Percentiles rank a stretch among this genome's conserved stretches.
These are phyloP conservation scores for Sylvia atricapilla DNA, from an alignment of 2,113 vertebrate species.

Conservation along the genomic window DNA sequence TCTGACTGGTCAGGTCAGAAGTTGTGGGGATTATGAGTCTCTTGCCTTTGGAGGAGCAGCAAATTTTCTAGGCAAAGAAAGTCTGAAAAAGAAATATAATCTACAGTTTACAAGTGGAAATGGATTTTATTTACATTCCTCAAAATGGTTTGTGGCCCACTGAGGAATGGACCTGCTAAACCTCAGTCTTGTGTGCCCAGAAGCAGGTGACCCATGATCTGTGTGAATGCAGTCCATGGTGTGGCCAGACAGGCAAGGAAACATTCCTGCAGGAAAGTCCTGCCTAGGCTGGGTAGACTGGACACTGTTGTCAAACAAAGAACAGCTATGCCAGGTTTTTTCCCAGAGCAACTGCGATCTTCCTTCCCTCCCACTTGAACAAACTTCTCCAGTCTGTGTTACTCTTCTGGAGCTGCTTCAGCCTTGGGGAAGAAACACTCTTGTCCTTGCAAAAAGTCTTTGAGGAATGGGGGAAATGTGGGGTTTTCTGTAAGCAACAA, in stretches of 20 bases:
- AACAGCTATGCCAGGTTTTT: background rate
- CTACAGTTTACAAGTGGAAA: background rate
- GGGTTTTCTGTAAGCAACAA: background rate
- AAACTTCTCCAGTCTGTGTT: background rate
- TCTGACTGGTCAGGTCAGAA: background rate
- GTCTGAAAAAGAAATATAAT: background rate
- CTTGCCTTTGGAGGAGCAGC: background rate
- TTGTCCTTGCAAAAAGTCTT: background rate
- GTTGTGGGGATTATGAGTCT: background rate
- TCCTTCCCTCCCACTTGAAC: background rate
- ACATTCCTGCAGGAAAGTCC: background rate
- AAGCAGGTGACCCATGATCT: background rate
- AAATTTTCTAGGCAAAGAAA: background rate
- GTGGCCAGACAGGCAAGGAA: background rate
- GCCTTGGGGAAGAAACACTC: background rate
- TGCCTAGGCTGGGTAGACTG: background rate
- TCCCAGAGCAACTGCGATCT: background rate
- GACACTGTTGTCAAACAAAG: background rate
- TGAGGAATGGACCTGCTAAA: background rate
- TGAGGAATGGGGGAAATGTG: background rate
- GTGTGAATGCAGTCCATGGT: background rate
- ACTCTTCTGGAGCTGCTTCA: background rate
- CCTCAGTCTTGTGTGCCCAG: background rate
- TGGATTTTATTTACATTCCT: background rate
- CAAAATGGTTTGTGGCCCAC: background rate